Evolutionary conservation across 2,113 vertebrate genomes (phyloP).

Genomic region (Pelecanoides urinatrix): DNA sequence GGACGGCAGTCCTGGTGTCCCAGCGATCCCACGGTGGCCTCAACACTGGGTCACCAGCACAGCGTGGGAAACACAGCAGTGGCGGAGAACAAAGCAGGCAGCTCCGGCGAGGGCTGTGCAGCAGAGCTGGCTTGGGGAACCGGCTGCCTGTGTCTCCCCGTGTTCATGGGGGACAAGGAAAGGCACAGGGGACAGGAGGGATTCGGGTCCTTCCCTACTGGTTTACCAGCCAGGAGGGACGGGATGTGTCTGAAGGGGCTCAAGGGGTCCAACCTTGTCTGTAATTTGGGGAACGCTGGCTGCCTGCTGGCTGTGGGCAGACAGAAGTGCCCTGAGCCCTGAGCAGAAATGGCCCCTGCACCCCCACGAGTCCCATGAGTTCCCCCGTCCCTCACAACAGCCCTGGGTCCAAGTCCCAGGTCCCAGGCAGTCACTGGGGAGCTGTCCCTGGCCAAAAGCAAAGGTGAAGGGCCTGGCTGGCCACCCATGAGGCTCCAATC

Average conservation of each 20-base stretch:
- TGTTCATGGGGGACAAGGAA: background rate
- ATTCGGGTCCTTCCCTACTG: background rate
- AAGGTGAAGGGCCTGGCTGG: background rate
- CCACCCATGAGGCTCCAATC: background rate
- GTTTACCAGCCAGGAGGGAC: background rate
- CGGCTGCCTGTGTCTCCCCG: accelerated
- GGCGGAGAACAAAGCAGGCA: background rate
- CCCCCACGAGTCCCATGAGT: accelerated
- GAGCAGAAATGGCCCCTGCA: background rate
- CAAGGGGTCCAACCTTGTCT: accelerated
- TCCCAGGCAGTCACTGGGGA: background rate
- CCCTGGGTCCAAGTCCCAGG: accelerated
- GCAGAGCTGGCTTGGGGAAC: background rate
- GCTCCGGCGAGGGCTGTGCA: background rate
- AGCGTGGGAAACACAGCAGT: accelerated
- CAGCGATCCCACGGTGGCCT: accelerated
- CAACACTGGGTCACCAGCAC: accelerated
- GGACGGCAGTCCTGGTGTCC: background rate
- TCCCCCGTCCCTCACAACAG: too few species aligned
- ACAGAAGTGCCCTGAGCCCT: background rate
- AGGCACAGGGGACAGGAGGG: background rate
- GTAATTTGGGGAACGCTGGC: background rate
- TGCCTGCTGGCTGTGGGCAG: background rate
- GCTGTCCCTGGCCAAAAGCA: accelerated
- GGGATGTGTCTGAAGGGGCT: background rate